These are phyloP conservation scores for Hypena proboscidalis DNA, from an alignment of 2,888 invertebrate species.

Conservation along the genomic window DNA sequence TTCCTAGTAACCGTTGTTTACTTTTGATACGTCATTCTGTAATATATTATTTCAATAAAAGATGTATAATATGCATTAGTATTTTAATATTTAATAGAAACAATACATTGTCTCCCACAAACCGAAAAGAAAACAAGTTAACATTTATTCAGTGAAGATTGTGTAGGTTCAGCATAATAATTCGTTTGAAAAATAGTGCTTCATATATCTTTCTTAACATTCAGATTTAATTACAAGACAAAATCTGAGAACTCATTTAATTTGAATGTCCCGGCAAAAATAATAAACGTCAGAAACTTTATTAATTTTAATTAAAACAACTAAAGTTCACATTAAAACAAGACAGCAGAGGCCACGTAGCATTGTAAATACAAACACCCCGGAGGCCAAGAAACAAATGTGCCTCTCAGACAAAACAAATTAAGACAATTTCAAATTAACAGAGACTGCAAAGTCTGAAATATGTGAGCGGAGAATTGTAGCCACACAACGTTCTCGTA, in stretches of 20 bases:
- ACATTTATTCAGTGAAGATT: too few relatives aligned
- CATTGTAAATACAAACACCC: conserved; percentile 55
- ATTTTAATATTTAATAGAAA: too few relatives aligned
- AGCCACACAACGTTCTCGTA: conserved; percentile 55
- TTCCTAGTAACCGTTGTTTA: too few relatives aligned
- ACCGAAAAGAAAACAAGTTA: too few relatives aligned
- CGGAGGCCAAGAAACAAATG: conserved; percentile 69
- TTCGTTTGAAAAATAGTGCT: too few relatives aligned
- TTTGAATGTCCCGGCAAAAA: neutral
- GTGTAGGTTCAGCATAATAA: too few relatives aligned
- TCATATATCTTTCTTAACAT: too few relatives aligned
- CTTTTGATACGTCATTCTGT: too few relatives aligned
- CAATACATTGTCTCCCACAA: too few relatives aligned
- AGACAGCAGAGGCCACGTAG: conserved; percentile 32
- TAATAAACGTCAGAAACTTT: conserved; percentile 16
- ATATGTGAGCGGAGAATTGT: conserved; percentile 60
- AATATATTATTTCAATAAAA: too few relatives aligned
- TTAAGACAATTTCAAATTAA: conserved; percentile 82
- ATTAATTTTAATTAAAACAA: conserved; percentile 51
- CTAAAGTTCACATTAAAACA: conserved; percentile 28
- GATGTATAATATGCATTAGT: too few relatives aligned
- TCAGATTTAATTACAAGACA: neutral
- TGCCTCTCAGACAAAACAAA: conserved; percentile 70
- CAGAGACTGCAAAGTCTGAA: conserved; percentile 72
- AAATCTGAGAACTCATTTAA: neutral